A percentile compares a stretch with the other conserved stretches of the same genome.
phyloP scores from a whole-genome alignment of 35 echinoderm and acorn worm genomes.

The Anneissia japonica region DNA sequence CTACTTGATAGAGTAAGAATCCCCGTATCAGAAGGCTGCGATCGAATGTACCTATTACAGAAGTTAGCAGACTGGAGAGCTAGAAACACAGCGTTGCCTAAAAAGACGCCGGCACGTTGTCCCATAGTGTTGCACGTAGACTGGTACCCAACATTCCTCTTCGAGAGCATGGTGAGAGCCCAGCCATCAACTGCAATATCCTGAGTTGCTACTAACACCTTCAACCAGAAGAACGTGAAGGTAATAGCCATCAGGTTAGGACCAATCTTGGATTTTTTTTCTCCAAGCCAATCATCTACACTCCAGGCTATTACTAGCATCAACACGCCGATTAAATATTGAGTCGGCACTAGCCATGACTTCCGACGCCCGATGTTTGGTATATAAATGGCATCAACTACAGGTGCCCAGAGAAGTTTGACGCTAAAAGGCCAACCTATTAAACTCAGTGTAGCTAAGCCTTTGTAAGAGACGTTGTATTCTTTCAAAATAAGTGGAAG shows the following conservation, averaged over 20 bases:
- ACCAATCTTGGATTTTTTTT: conserved; percentile 16
- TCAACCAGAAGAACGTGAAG: conserved; percentile 76
- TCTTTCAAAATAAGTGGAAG: conserved; percentile 48
- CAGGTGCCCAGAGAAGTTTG: conserved; percentile 89
- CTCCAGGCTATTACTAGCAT: conserved; percentile 71
- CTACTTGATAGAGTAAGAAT: conserved; percentile 76
- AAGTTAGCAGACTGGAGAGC: conserved; percentile 86
- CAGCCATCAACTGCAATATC: conserved; percentile 95
- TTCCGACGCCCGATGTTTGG: conserved; percentile 67
- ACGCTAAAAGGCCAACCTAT: conserved; percentile 96
- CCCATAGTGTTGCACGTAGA: conserved; percentile 91
- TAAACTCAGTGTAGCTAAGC: conserved; percentile 86
- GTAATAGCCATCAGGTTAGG: conserved; percentile 59
- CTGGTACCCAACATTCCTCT: conserved; percentile 78
- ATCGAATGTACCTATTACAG: conserved; percentile 82
- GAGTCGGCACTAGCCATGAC: conserved; percentile 83
- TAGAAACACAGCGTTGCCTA: conserved; percentile 85
- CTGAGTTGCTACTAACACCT: conserved; percentile 87
- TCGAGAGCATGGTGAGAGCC: conserved; percentile 94
- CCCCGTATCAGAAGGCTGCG: conserved; percentile 47
- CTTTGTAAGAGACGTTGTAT: conserved; percentile 26
- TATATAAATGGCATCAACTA: conserved; percentile 69
- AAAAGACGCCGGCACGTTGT: conserved; percentile 74
- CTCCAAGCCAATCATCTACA: conserved; percentile 41
- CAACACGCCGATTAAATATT: conserved; percentile 78